phyloP scores from a whole-genome alignment of 2,888 invertebrate genomes.

The Drosophila antonietae region DNA sequence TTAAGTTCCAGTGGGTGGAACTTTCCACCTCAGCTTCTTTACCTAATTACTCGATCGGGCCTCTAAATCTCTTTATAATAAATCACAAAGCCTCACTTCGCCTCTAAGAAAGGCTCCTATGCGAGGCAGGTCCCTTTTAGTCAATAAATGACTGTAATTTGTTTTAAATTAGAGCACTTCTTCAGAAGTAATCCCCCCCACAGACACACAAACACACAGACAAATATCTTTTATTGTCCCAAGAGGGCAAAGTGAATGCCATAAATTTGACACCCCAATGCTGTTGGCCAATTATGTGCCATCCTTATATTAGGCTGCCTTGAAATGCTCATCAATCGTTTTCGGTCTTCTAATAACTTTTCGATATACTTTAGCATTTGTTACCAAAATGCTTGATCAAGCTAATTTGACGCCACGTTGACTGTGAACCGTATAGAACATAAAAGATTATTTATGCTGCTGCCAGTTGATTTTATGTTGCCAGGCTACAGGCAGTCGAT shows the following conservation, averaged over 20 bases:
- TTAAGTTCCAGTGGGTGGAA: neutral
- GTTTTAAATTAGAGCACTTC: constrained; percentile 3
- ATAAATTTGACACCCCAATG: constrained; percentile 2
- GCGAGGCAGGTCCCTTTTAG: neutral
- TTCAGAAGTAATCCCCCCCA: neutral
- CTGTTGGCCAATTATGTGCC: constrained; percentile 10
- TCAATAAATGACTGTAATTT: constrained; percentile 2
- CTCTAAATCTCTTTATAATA: neutral
- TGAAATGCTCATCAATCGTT: constrained; percentile 53
- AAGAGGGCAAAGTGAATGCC: neutral
- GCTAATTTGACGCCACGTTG: constrained; percentile 69
- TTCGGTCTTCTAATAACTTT: constrained; percentile 57
- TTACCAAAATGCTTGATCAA: constrained; percentile 52
- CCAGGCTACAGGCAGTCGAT: constrained; percentile 19
- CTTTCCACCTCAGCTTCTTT: neutral
- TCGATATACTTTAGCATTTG: constrained; percentile 50
- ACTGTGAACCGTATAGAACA: constrained; percentile 45
- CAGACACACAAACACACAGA: too few relatives aligned
- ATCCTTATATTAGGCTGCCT: constrained; percentile 25
- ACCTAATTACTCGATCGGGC: constrained; percentile 1
- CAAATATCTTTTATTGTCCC: neutral
- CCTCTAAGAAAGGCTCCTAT: neutral
- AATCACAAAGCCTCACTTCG: neutral
- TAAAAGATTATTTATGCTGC: constrained; percentile 71
- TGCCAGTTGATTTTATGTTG: constrained; percentile 39